Percentiles rank a stretch among this genome's conserved stretches.
These are phyloP conservation scores for Sebastes wilsoni DNA, from an alignment of 2,797 vertebrate genomes.

Conservation along the genomic window DNA sequence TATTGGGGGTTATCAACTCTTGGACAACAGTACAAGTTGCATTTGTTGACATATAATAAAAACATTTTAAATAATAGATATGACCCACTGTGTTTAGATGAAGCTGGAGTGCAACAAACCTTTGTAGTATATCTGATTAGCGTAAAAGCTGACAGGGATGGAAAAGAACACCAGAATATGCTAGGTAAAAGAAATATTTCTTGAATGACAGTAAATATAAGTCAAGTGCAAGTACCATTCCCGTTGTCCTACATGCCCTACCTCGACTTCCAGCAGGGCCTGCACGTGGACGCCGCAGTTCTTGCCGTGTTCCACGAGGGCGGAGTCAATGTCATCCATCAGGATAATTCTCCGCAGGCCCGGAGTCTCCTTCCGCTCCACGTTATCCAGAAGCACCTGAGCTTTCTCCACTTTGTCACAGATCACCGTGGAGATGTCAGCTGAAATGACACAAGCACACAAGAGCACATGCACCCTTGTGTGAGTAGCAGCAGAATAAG, in stretches of 20 bases:
- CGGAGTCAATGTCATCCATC: constrained; percentile 89
- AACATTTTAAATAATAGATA: not conserved
- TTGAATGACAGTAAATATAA: not conserved
- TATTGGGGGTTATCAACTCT: not conserved
- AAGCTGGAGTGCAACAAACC: not conserved
- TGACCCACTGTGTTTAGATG: not conserved
- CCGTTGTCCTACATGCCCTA: constrained; percentile 46
- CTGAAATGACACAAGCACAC: constrained; percentile 76
- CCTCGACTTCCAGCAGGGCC: constrained; percentile 91
- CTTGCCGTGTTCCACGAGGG: constrained; percentile 78
- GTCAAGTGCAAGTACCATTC: not conserved
- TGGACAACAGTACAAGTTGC: not conserved
- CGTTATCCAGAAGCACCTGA: constrained; percentile 88
- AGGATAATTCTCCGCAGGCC: constrained; percentile 90
- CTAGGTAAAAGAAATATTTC: not conserved
- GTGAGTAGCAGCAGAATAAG: constrained; percentile 45
- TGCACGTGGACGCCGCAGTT: constrained; percentile 88
- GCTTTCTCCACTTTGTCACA: constrained; percentile 95
- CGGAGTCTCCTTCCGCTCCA: constrained; percentile 88
- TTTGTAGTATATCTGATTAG: not conserved
- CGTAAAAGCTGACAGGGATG: not conserved
- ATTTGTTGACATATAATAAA: not conserved
- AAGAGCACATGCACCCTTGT: constrained; percentile 49
- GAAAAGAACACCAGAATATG: not conserved
- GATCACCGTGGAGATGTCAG: constrained; percentile 94